These are phyloP conservation scores for Sorex fumeus DNA, from an alignment of 2,113 vertebrate species.

Conservation along the genomic window DNA sequence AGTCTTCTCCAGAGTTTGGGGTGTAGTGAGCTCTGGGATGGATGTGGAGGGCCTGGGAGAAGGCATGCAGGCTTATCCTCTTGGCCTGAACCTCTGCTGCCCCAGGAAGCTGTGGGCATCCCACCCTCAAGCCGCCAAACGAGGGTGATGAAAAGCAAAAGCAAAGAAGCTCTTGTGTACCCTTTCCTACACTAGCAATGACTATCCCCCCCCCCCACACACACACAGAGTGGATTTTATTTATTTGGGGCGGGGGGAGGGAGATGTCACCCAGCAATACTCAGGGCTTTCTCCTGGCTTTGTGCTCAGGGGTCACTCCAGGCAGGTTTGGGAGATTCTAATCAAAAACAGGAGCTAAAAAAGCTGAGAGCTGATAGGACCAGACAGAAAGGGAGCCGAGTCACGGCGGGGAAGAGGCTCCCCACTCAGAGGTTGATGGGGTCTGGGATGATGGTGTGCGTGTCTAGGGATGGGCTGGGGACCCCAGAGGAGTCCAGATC, in stretches of 20 bases:
- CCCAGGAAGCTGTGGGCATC: not conserved
- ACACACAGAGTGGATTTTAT: not conserved
- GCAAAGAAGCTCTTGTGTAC: slow-evolving; percentile 8
- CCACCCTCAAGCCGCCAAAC: not conserved
- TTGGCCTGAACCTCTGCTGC: not conserved
- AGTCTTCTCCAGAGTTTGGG: not conserved
- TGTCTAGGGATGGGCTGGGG: not conserved
- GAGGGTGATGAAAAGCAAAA: slow-evolving; percentile 32
- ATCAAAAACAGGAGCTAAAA: slow-evolving; percentile 54
- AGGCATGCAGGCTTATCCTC: not conserved
- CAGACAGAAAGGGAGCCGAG: slow-evolving; percentile 50
- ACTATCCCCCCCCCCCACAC: no score
- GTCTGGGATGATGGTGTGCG: not conserved
- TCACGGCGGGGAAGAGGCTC: slow-evolving; percentile 47
- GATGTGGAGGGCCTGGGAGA: not conserved
- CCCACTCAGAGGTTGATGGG: slow-evolving; percentile 5
- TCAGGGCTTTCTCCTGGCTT: no score
- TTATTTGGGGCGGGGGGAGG: no score
- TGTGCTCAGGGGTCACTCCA: no score
- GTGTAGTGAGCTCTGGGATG: not conserved
- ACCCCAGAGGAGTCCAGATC: not conserved
- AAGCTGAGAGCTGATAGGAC: slow-evolving; percentile 25
- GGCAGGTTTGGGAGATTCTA: no score
- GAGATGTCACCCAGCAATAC: no score
- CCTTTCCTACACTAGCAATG: not conserved